Base-by-base conservation (phyloP, 2,888 invertebrate species). In the Cyaniris semiargus region DNA sequence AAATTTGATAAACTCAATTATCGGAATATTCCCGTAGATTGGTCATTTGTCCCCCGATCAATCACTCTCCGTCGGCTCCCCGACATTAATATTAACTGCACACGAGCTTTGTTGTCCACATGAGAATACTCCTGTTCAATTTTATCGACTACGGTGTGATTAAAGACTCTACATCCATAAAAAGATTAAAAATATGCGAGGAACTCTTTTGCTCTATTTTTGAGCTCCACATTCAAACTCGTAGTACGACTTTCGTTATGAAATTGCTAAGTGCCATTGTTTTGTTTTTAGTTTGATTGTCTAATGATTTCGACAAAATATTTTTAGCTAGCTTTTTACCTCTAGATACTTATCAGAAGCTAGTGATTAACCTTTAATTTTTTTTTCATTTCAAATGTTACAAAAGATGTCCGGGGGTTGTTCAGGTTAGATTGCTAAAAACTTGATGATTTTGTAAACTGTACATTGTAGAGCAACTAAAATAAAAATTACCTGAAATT, bases 11-110 rank as follows among this genome's bases (percentile, higher is more conserved):
- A 74, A 27, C 44, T 48, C 48, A 48, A 53, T 74, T 23, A 74
- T 74, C 23, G 38, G 72, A 58, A 77, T 71, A 56, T 77, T 71
- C 78, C 71, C 78, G 79, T 80, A 80, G 81, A 81, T 83, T 85
- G 83, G 85, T 85, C 83, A 84, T 86, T 87, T 84, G 85, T 84
- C 83, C 83, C 83, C 83, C 84, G 86, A 88, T 89, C 88, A 87
- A 88, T 88, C 86, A 85, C 80, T 78, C 80, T 78, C 82, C 81
- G 82, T 76, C 82, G 81, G 81, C 76, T 78, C 77, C 71, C 78
- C 77, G 72, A 78, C 78, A 79, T 79, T 79, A 77, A 81, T 79
- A 74, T 78, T 78, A 31, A 78, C 76, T 75, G 76, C 53, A 70
- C 74, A 77, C 76, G 70, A 78, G 71, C 79, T 79, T 70, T 75